phyloP scores from a whole-genome alignment of 1,140 invertebrate genomes.

The Radopholus similis region DNA sequence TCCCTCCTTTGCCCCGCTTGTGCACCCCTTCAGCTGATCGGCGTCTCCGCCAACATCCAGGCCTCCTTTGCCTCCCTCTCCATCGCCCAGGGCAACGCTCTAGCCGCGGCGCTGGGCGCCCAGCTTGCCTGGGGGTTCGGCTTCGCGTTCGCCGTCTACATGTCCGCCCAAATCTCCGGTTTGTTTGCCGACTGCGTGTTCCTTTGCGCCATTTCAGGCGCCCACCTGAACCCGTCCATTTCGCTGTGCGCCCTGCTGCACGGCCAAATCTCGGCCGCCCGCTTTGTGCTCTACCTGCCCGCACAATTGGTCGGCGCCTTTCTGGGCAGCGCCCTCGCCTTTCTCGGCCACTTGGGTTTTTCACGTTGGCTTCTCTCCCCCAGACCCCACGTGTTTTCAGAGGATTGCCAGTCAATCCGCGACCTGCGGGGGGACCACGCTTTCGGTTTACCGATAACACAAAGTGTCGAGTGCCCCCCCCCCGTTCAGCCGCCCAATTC shows the following conservation, averaged over 20 bases:
- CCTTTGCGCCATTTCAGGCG: slow-evolving; percentile 60
- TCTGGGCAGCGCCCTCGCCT: slow-evolving; percentile 63
- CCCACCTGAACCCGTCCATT: slow-evolving; percentile 67
- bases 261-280: slow-evolving; percentile 53
- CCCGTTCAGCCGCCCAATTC: slow-evolving; percentile 64
- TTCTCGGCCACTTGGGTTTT: slow-evolving; percentile 64
- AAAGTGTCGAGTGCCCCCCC: background rate
- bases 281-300: slow-evolving; percentile 63
- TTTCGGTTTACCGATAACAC: background rate
- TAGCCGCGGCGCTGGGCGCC: background rate
- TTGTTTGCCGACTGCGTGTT: background rate
- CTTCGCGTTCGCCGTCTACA: slow-evolving; percentile 40
- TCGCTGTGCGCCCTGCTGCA: slow-evolving; percentile 63
- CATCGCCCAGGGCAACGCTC: background rate
- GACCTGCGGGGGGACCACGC: background rate
- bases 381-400: background rate
- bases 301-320: slow-evolving; percentile 68
- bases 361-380: background rate
- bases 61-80: background rate
- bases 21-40: slow-evolving; percentile 42
- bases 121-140: slow-evolving; percentile 46
- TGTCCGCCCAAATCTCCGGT: slow-evolving; percentile 45
- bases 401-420: slow-evolving; percentile 8
- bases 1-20: slow-evolving; percentile 5
- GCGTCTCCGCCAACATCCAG: slow-evolving; percentile 55